These are phyloP conservation scores for Myiotriccus ornatus DNA, from an alignment of 2,797 vertebrate species.

Conservation along the genomic window DNA sequence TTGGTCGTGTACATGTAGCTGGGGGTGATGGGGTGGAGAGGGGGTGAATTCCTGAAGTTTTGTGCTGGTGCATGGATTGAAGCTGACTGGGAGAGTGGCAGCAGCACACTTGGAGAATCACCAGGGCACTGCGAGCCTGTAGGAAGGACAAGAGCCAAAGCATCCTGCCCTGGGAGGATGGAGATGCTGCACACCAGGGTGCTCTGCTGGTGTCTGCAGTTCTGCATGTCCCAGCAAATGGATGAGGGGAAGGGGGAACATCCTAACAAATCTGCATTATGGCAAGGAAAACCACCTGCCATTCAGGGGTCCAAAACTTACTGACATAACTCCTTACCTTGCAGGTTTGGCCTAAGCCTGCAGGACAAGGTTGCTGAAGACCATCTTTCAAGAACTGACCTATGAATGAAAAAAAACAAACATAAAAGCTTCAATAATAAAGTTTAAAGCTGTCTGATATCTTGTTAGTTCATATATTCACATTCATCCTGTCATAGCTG, in stretches of 20 bases:
- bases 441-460: not conserved
- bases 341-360: constrained; percentile 70
- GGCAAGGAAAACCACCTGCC: not conserved
- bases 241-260: not conserved
- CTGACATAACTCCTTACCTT: not conserved
- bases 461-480: not conserved
- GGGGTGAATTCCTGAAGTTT: not conserved
- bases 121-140: not conserved
- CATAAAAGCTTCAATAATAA: constrained; percentile 27
- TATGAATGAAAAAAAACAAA: not conserved
- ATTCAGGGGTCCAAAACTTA: not conserved
- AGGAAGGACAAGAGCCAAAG: not conserved
- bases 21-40: not conserved
- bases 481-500: not conserved
- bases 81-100: not conserved
- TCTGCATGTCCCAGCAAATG: not conserved
- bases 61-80: not conserved
- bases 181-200: rapidly evolving
- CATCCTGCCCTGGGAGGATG: not conserved
- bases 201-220: not conserved
- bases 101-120: not conserved
- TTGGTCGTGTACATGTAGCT: rapidly evolving
- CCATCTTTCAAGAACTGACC: not conserved
- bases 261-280: not conserved
- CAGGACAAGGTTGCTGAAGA: not conserved